A percentile compares a stretch with the other conserved stretches of the same genome.
Evolutionary conservation across 1,140 invertebrate species (phyloP).

Genomic region (Hylaeus anthracinus): DNA sequence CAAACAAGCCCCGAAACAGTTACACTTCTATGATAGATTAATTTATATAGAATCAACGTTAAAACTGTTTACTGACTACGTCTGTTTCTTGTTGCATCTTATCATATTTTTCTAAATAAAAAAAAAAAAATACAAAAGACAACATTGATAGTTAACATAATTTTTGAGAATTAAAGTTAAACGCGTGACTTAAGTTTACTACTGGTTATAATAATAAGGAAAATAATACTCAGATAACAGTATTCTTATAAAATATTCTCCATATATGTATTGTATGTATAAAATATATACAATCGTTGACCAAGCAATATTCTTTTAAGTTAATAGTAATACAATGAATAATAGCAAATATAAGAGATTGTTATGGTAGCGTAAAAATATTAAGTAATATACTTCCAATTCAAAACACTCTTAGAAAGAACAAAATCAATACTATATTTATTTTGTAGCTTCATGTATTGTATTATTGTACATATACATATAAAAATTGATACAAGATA

Average conservation of each 20-base stretch:
- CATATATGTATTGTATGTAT: constrained; percentile 27
- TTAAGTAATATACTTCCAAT: constrained; percentile 14
- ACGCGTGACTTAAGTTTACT: constrained; percentile 10
- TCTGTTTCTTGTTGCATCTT: background rate
- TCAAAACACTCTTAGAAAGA: constrained; percentile 14
- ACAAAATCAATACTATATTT: constrained; percentile 38
- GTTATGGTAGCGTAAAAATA: constrained; percentile 1
- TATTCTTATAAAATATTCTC: constrained; percentile 40
- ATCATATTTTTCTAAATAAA: constrained; percentile 18
- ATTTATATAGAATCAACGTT: constrained; percentile 23
- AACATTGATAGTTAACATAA: background rate
- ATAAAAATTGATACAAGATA: constrained; percentile 30
- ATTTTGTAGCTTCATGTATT: constrained; percentile 49
- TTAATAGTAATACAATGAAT: constrained; percentile 6
- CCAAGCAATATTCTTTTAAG: constrained; percentile 31
- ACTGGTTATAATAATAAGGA: background rate
- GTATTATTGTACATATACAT: constrained; percentile 47
- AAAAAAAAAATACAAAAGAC: background rate
- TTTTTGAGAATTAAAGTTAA: background rate
- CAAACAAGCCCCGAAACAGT: constrained; percentile 1
- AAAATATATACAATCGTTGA: constrained; percentile 39
- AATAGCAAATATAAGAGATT: constrained; percentile 10
- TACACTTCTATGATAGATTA: constrained; percentile 7
- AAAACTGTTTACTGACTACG: constrained; percentile 3
- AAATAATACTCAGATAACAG: constrained; percentile 27